Base-by-base conservation (phyloP, 2,888 invertebrate genomes). In the Stictocephala bisonia region DNA sequence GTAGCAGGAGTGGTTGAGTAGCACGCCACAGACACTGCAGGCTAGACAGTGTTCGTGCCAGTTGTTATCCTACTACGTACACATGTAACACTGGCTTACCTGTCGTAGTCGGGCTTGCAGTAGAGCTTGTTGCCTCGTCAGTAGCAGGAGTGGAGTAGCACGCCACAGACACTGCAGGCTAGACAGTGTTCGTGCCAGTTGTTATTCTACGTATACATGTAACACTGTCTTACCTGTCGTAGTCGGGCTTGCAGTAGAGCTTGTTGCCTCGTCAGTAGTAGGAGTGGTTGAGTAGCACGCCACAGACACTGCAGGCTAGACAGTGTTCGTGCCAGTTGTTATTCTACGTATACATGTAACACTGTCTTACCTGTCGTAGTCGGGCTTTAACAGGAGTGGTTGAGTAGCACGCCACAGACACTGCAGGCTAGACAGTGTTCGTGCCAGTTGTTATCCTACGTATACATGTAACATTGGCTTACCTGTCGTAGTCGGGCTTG, bases 121-220 rank as follows among this genome's bases (percentile, higher is more conserved):
- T 96, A 99, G 67, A 99, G 89, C 84, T 96, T 95, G 80, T 95
- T 91, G 82, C 97, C 96, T 79, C 96, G 90, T 70, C 94, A 93
- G 87, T 95, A 98, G 86, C 99, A 99, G 79, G 96, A 96, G 84
- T 96, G 94, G 71, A 99, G 90, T 20, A 93, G 93, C 72, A 92
- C 89, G 77, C 95, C 94, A 84, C 99, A 99, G 76, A 96, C 96
- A 82, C 93, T 92, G 86, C 99, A 99, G 81, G 93, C 92, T 76
- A 99, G 90, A 86, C 99, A 99, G 83, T 93, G 93, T 83, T 97
- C 97, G 86, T 99, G 99, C 93, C 97, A 99, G n/a, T n/a, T n/a
- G n/a, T n/a, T n/a, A n/a, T n/a, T n/a, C n/a, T n/a, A n/a, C n/a
- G n/a, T n/a, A n/a, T n/a, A n/a, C n/a, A n/a, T n/a, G n/a, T n/a